These are phyloP conservation scores for Campylorhamphus procurvoides DNA, from an alignment of 2,113 vertebrate genomes.

Conservation along the genomic window DNA sequence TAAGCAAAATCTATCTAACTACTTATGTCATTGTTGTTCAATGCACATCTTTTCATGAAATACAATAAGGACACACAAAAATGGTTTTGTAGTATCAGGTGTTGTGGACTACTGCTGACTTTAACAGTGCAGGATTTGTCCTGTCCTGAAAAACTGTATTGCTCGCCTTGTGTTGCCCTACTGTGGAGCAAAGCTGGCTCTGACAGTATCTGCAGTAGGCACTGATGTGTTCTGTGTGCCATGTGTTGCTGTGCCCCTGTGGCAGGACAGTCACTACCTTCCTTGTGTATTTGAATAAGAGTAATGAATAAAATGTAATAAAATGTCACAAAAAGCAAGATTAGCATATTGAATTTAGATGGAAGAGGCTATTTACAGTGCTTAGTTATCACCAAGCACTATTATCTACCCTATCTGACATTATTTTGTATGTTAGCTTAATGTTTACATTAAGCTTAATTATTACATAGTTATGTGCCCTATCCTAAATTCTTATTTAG, in stretches of 20 bases:
- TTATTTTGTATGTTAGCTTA: background rate
- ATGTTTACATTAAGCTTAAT: background rate
- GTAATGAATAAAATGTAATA: conserved; percentile 16
- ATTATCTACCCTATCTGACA: background rate
- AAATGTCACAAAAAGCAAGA: conserved; percentile 25
- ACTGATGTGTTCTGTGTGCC: background rate
- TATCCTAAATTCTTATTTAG: background rate
- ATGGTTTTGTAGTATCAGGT: background rate
- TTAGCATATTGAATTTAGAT: conserved; percentile 20
- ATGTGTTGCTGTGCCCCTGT: background rate
- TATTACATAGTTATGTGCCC: background rate
- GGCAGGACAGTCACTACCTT: background rate
- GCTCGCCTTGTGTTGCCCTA: background rate
- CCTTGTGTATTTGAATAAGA: background rate
- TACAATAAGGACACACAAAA: background rate
- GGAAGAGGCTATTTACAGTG: background rate
- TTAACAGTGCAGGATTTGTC: background rate
- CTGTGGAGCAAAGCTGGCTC: background rate
- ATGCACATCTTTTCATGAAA: background rate
- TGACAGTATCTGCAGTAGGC: background rate
- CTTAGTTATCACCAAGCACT: background rate
- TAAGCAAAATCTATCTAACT: background rate
- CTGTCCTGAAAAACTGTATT: background rate
- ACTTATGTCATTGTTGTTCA: background rate
- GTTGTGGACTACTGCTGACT: background rate